These are phyloP conservation scores for Podarcis raffonei DNA, from an alignment of 2,113 vertebrate genomes.

Conservation along the genomic window DNA sequence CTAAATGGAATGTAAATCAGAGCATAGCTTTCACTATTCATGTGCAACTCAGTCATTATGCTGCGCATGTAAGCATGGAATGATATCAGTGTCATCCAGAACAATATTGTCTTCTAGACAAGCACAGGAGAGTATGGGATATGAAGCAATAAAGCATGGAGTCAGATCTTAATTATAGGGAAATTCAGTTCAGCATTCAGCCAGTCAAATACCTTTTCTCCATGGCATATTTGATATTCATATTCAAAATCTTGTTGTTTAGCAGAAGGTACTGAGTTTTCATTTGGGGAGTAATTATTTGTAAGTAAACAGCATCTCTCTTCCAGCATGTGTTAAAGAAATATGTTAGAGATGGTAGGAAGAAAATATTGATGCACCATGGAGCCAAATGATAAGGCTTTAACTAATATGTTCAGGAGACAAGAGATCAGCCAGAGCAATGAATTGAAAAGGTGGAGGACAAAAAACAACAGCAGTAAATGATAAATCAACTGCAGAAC, in stretches of 20 bases:
- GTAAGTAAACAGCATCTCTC: not conserved
- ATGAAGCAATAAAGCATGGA: conserved; percentile 22
- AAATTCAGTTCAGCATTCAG: conserved; percentile 36
- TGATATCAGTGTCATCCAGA: conserved; percentile 38
- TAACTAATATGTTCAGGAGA: not conserved
- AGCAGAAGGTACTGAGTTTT: not conserved
- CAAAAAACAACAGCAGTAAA: not conserved
- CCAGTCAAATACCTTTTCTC: conserved; percentile 13
- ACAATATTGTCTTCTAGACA: conserved; percentile 31
- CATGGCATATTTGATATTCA: conserved; percentile 25
- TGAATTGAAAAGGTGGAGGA: conserved; percentile 10
- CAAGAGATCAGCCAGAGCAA: not conserved
- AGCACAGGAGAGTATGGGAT: conserved; percentile 4
- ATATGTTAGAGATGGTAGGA: too few species aligned
- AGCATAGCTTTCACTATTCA: not conserved
- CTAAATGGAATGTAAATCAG: conserved; percentile 47
- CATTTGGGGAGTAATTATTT: not conserved
- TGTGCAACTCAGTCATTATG: conserved; percentile 21
- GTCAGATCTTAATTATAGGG: conserved; percentile 38
- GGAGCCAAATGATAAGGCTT: not conserved
- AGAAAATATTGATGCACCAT: not conserved
- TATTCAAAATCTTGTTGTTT: conserved; percentile 14
- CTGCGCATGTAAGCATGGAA: conserved; percentile 22
- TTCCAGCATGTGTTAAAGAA: not conserved
- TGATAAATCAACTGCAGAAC: not conserved